phyloP scores from a whole-genome alignment of 2,888 invertebrate species.

The Nemotelus pantherinus region DNA sequence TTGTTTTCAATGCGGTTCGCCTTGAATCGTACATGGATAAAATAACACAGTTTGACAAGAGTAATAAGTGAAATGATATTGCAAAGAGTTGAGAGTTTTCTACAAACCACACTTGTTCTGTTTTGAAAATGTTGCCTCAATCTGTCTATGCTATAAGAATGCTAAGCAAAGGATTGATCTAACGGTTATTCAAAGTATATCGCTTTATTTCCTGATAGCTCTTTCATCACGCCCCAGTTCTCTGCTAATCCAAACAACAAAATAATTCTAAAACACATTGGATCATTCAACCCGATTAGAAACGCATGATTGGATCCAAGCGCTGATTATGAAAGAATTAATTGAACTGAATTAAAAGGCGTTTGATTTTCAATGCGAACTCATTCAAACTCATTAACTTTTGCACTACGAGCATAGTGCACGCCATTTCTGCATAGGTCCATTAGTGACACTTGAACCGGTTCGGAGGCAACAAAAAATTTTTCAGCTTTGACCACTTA shows the following conservation, averaged over 20 bases:
- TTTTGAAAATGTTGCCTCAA: too few species aligned
- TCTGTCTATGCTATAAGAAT: too few species aligned
- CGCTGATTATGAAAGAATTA: constrained; percentile 1
- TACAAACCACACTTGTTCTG: too few species aligned
- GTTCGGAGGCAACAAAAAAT: not conserved
- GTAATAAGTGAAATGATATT: too few species aligned
- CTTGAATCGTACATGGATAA: constrained; percentile 3
- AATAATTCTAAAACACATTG: not conserved
- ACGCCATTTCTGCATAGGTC: not conserved
- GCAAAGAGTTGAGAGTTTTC: too few species aligned
- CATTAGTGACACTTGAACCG: not conserved
- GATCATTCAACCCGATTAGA: constrained; percentile 2
- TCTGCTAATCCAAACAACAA: too few species aligned
- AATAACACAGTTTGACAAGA: too few species aligned
- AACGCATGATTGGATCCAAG: not conserved
- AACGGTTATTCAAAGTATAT: too few species aligned
- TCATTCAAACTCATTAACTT: constrained; percentile 37
- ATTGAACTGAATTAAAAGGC: constrained; percentile 26
- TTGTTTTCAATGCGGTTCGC: constrained; percentile 19
- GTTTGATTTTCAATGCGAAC: constrained; percentile 32
- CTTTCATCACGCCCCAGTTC: too few species aligned
- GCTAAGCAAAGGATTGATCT: too few species aligned
- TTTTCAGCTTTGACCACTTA: not conserved
- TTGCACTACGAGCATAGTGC: not conserved
- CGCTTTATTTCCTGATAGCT: too few species aligned